These are phyloP conservation scores for Nyctibius bracteatus DNA, from an alignment of 2,113 vertebrate genomes.

Conservation along the genomic window DNA sequence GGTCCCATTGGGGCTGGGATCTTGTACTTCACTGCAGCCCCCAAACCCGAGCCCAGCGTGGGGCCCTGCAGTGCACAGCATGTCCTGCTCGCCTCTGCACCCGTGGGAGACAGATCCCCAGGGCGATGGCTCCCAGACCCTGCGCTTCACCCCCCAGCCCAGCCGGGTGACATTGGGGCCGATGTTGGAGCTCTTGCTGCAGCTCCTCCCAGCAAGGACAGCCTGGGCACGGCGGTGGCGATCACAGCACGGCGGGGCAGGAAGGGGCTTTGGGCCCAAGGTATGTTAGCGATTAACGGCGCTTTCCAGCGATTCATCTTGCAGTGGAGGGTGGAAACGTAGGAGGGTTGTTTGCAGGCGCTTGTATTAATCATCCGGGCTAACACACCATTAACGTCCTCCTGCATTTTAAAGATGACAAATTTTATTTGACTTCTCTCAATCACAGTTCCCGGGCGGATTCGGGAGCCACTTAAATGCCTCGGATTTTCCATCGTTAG, in stretches of 20 bases:
- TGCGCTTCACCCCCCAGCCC: accelerated
- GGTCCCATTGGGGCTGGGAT: accelerated
- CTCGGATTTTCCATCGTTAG: slow-evolving; percentile 67
- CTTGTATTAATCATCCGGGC: slow-evolving; percentile 70
- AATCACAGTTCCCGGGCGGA: slow-evolving; percentile 64
- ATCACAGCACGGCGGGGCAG: slow-evolving; percentile 20
- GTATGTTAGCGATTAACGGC: slow-evolving; percentile 71
- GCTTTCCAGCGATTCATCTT: slow-evolving; percentile 71
- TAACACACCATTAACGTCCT: slow-evolving; percentile 75
- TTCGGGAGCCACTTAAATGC: slow-evolving; percentile 67
- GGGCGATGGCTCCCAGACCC: neutral
- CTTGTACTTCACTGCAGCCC: accelerated
- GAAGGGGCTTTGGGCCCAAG: slow-evolving; percentile 39
- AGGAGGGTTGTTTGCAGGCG: slow-evolving; percentile 68
- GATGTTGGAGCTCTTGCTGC: neutral
- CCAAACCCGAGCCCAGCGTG: accelerated
- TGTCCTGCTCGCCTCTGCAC: neutral
- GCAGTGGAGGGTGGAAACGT: slow-evolving; percentile 63
- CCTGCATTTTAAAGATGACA: slow-evolving; percentile 75
- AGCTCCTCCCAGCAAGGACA: neutral
- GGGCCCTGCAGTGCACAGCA: neutral
- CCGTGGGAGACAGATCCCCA: neutral
- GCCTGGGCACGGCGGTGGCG: neutral
- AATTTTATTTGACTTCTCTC: slow-evolving; percentile 76
- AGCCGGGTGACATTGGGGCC: accelerated